Evolutionary conservation across 2,797 vertebrate species (phyloP).

Genomic region (Paratrypauchen microcephalus): DNA sequence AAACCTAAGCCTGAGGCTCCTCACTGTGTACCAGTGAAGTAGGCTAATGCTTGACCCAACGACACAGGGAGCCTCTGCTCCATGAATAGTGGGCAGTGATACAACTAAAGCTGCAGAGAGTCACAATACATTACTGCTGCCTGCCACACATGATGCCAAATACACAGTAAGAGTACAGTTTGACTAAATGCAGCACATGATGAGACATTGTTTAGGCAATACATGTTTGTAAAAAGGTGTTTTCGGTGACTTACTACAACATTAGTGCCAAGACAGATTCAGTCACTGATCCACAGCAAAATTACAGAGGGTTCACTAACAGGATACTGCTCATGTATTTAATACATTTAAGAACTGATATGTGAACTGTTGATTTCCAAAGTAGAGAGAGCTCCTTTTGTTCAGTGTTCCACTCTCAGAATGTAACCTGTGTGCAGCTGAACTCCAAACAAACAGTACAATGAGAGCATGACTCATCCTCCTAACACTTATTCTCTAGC

Average conservation of each 20-base stretch:
- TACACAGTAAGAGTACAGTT: background rate
- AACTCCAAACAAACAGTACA: no score
- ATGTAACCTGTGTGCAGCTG: no score
- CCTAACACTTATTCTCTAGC: no score
- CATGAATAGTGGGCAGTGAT: conserved; percentile 33
- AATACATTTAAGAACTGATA: background rate
- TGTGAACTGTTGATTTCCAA: no score
- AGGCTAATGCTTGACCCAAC: conserved; percentile 71
- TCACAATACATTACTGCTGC: conserved; percentile 26
- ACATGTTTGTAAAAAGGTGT: background rate
- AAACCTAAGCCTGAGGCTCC: conserved; percentile 58
- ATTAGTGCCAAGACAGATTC: background rate
- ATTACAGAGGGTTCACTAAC: background rate
- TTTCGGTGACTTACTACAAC: background rate
- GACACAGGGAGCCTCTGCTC: conserved; percentile 30
- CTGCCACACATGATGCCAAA: background rate
- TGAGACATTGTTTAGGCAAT: background rate
- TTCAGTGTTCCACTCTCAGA: no score
- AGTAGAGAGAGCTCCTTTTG: no score
- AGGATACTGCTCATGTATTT: no score
- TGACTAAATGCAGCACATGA: background rate
- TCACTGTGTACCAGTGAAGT: conserved; percentile 59
- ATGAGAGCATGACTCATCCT: no score
- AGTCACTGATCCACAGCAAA: background rate
- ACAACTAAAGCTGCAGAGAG: conserved; percentile 31